Percentiles rank a stretch among this genome's conserved stretches.
Evolutionary conservation across 2,888 invertebrate species (phyloP).

Genomic region (Melitaea athalia): DNA sequence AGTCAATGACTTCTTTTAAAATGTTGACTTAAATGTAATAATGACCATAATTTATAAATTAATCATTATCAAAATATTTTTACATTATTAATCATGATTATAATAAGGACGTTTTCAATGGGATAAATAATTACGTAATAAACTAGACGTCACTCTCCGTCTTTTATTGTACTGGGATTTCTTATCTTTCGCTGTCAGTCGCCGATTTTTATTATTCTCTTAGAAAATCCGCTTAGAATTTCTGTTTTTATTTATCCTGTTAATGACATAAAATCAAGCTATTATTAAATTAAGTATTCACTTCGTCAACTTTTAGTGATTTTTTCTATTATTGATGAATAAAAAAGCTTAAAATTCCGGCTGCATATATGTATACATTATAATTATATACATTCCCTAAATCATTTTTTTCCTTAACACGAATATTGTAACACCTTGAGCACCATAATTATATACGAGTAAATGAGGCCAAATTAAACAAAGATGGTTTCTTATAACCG

Average conservation of each 20-base stretch:
- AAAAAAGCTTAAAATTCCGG: too few species aligned
- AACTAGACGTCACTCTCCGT: slow-evolving; percentile 42
- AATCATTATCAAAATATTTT: slow-evolving; percentile 1
- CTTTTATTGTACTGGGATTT: slow-evolving; percentile 48
- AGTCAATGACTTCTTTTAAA: too few species aligned
- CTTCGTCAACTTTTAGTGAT: too few species aligned
- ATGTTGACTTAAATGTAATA: too few species aligned
- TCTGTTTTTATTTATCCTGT: slow-evolving; percentile 8
- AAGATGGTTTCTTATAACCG: too few species aligned
- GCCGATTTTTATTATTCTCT: slow-evolving; percentile 47
- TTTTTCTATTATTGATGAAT: too few species aligned
- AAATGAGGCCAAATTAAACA: too few species aligned
- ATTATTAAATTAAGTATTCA: background rate
- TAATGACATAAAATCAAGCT: slow-evolving; percentile 14
- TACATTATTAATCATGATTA: slow-evolving; percentile 9
- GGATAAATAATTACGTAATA: slow-evolving; percentile 32
- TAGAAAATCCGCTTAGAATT: slow-evolving; percentile 37
- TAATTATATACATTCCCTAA: background rate
- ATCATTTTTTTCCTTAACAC: background rate
- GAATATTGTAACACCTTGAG: too few species aligned
- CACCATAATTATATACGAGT: too few species aligned
- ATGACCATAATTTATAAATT: too few species aligned
- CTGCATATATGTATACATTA: too few species aligned
- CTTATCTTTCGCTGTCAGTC: slow-evolving; percentile 52
- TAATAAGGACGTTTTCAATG: slow-evolving; percentile 20